Evolutionary conservation across 2,888 invertebrate species (phyloP).

Genomic region (Parapristionchus giblindavisi): DNA sequence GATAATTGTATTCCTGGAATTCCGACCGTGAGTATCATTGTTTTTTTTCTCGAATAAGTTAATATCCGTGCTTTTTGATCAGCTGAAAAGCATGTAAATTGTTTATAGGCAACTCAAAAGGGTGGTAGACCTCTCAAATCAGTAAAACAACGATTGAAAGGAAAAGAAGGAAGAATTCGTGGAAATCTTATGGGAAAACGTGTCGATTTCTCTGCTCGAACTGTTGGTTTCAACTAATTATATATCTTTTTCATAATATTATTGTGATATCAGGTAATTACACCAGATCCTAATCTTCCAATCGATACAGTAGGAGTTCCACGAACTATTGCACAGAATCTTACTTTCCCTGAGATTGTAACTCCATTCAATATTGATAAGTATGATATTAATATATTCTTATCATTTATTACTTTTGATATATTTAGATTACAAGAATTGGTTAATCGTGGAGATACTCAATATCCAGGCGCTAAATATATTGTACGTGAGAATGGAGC

Average conservation of each 20-base stretch:
- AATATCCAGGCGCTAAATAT: slow-evolving; percentile 99
- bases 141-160: slow-evolving; percentile 90
- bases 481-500: slow-evolving; percentile 98
- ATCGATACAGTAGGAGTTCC: slow-evolving; percentile 97
- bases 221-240: slow-evolving; percentile 75
- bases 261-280: slow-evolving; percentile 67
- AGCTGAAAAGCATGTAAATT: too few relatives aligned
- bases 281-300: slow-evolving; percentile 74
- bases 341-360: slow-evolving; percentile 98
- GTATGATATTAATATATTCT: slow-evolving; percentile 72
- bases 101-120: slow-evolving; percentile 87
- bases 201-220: slow-evolving; percentile 98
- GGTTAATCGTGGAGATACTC: slow-evolving; percentile 93
- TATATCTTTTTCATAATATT: not conserved
- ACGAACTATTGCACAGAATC: slow-evolving; percentile 94
- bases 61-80: not conserved
- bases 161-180: slow-evolving; percentile 97
- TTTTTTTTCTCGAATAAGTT: not conserved
- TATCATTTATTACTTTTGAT: not conserved
- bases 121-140: slow-evolving; percentile 98
- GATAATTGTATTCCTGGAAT: slow-evolving; percentile 99
- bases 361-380: slow-evolving; percentile 99
- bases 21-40: slow-evolving; percentile 74
- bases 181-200: slow-evolving; percentile 95
- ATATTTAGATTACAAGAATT: slow-evolving; percentile 82